Evolutionary conservation across 2,888 invertebrate species (phyloP), one percentile per base, ranked within the genome.

Genomic region (Gryllus longicercus): DNA sequence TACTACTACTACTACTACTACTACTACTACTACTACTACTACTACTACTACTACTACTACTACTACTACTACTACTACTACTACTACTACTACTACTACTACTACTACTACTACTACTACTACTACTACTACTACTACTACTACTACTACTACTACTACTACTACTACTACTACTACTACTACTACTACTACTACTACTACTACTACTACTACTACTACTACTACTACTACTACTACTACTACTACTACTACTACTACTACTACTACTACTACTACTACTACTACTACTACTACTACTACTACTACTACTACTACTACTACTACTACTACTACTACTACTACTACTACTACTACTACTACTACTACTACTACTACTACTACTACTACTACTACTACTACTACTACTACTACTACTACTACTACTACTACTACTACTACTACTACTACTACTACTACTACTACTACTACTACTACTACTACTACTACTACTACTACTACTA

Each of bases 1-100:
- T 63, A 63, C 63, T 63, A 63, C 63, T 63, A 63, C 63, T 63
- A 63, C 63, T 63, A 63, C 63, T 63, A 63, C 63, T 63, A 63
- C 63, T 63, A 63, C 63, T 63, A 63, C 63, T 63, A 63, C 63
- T 63, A 63, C 63, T 63, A 63, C 63, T 63, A 63, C 63, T 63
- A 63, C 63, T 63, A 63, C 63, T 63, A 63, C 63, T 63, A 63
- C 63, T 63, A 63, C 63, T 63, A 63, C 63, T 63, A 63, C 63
- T 63, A 63, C 63, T 63, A 63, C 63, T 63, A 63, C 63, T 63
- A 63, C 63, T 63, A 63, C 63, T 63, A 63, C 63, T 63, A 63
- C 63, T 63, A 63, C 63, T 63, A 63, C 63, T 63, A 63, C 63
- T 63, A 63, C 63, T 63, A 63, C 63, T 63, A 63, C 63, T 63